Base-by-base conservation (phyloP, 1,140 invertebrate species). In the Drosophila obscura region DNA sequence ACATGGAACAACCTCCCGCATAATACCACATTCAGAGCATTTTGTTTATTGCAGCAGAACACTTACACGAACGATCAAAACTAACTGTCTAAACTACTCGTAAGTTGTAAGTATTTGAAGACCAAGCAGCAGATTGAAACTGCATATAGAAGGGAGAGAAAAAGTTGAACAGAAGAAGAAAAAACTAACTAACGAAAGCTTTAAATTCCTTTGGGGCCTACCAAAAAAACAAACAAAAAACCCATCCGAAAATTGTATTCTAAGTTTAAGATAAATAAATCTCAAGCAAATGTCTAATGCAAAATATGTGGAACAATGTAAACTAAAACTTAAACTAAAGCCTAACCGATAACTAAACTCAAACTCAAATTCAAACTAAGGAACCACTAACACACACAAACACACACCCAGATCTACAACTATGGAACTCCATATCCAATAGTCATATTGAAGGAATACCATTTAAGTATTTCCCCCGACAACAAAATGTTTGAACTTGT, bases 101-200 rank as follows among this genome's bases (percentile, higher is more conserved):
- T 39, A 39, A 39, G 35, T 62, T 28, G 35, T 72, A 72, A 72
- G 68, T 35, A 22, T 60, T 61, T 72, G 39, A 56, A 72, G 72
- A 67, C 22, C 13, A 69, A 49, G 24, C 2, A 43, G 19, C 8
- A 57, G 11, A 22, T 9, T 48, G 53, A 48, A 15, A 31, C 24
- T 49, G 45, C 5, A 7, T 16, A 35, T 28, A 24, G 6, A 31
- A 8, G 15, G 8, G 5, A 5, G 6, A 46, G 9, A 19, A 4
- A 39, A 22, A 46, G 22, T 41, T 46, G 15, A 41, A 45, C 45
- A 46, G 48, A 48, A 45, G 56, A 82, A 82, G 19, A 19, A 19
- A 19, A 24, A 68, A 80, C 58, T 58, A 76, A 84, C 77, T 80
- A 88, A 82, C 71, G 66, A 85, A 85, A 85, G 82, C 82, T 85